Evolutionary conservation across 2,113 vertebrate genomes (phyloP).

Genomic region (Calonectris borealis): DNA sequence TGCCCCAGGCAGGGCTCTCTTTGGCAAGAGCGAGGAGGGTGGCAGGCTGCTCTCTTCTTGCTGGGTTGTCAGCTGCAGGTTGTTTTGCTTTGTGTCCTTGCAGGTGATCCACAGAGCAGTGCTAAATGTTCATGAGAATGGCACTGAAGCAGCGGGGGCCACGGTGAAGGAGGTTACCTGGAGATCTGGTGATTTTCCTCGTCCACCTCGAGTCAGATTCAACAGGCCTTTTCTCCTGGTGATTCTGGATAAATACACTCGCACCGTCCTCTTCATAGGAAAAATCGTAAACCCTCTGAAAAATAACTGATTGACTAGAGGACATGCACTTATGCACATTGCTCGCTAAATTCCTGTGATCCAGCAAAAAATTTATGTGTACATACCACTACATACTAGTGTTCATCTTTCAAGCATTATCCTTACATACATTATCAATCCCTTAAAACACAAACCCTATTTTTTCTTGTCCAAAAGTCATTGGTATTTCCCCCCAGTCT

Average conservation of each 20-base stretch:
- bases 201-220: constrained; percentile 62
- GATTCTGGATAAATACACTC: constrained; percentile 62
- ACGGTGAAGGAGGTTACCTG: constrained; percentile 78
- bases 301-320: not conserved
- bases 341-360: not conserved
- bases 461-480: not conserved
- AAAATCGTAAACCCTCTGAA: constrained; percentile 79
- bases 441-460: not conserved
- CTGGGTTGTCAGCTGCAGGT: not conserved
- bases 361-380: not conserved
- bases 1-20: not conserved
- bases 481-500: not conserved
- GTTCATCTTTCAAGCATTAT: not conserved
- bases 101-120: constrained; percentile 85
- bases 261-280: constrained; percentile 81
- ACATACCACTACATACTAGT: not conserved
- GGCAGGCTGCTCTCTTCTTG: not conserved
- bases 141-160: constrained; percentile 76
- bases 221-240: constrained; percentile 80
- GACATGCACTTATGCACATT: rapidly evolving
- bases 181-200: constrained; percentile 69
- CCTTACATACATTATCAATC: not conserved
- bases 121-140: constrained; percentile 85
- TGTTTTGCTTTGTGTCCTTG: not conserved
- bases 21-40: not conserved